Evolutionary conservation across 2,888 invertebrate genomes (phyloP).

Genomic region (Agrotis ipsilon): DNA sequence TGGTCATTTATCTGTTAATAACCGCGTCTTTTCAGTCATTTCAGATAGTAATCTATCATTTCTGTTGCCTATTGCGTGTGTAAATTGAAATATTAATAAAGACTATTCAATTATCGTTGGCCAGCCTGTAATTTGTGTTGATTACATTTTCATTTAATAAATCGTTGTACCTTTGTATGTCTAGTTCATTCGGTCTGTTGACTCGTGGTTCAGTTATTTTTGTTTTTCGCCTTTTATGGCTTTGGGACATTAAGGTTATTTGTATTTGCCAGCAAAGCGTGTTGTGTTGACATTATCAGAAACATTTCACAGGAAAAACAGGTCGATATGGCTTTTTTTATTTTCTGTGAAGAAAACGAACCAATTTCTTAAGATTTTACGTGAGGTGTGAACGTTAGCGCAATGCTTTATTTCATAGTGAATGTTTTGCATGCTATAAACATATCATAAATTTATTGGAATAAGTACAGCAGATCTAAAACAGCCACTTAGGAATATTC

Average conservation of each 20-base stretch:
- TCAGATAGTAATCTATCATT: slow-evolving; percentile 53
- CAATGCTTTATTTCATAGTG: neutral
- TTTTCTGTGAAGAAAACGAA: slow-evolving; percentile 8
- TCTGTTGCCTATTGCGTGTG: slow-evolving; percentile 44
- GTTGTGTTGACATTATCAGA: slow-evolving; percentile 16
- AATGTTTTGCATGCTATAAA: neutral
- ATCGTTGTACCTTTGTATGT: slow-evolving; percentile 41
- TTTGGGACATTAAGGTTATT: slow-evolving; percentile 9
- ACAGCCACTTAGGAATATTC: too few relatives aligned
- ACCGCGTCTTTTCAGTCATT: slow-evolving; percentile 20
- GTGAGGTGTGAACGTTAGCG: neutral
- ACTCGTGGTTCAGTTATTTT: slow-evolving; percentile 13
- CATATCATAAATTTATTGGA: neutral
- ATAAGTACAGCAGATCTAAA: too few relatives aligned
- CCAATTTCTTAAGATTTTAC: neutral
- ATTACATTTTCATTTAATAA: slow-evolving; percentile 54
- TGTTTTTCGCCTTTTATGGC: slow-evolving; percentile 7
- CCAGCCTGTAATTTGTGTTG: slow-evolving; percentile 58
- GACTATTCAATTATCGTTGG: slow-evolving; percentile 50
- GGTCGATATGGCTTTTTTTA: slow-evolving; percentile 28
- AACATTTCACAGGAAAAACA: neutral
- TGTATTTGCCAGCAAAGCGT: slow-evolving; percentile 1
- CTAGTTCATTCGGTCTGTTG: slow-evolving; percentile 29
- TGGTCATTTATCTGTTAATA: slow-evolving; percentile 31
- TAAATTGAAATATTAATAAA: slow-evolving; percentile 59